Percentiles rank a stretch among this genome's conserved stretches.
phyloP scores from a whole-genome alignment of 2,888 invertebrate genomes.

The Zelleria hepariella region DNA sequence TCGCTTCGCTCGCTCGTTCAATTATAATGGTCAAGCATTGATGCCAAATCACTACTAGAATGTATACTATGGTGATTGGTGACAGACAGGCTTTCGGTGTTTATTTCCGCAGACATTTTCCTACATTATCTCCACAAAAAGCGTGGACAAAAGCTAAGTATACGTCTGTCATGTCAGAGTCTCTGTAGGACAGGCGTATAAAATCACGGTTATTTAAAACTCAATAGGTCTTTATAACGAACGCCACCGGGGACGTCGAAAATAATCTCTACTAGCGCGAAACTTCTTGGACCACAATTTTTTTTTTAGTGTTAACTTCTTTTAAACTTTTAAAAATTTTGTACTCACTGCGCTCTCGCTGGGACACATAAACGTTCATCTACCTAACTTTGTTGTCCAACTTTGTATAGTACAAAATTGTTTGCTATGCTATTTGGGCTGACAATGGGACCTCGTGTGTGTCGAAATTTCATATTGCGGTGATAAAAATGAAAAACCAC shows the following conservation, averaged over 20 bases:
- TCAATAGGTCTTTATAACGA: no score
- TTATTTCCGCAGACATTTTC: no score
- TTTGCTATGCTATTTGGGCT: constrained; percentile 1
- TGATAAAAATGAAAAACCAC: background rate
- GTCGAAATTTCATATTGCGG: background rate
- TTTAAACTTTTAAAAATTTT: constrained; percentile 33
- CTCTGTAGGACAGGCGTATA: no score
- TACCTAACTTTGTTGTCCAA: constrained; percentile 11
- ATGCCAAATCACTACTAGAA: no score
- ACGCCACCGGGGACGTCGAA: background rate
- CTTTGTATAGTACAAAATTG: constrained; percentile 14
- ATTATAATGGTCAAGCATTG: no score
- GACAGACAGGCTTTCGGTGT: no score
- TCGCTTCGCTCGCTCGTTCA: no score
- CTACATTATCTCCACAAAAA: no score
- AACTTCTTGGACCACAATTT: constrained; percentile 30
- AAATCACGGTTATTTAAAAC: no score
- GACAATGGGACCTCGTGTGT: background rate
- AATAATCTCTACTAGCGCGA: constrained; percentile 10
- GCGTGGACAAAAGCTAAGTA: no score
- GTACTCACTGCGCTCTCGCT: constrained; percentile 23
- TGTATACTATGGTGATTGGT: no score
- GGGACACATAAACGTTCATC: constrained; percentile 25
- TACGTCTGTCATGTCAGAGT: no score
- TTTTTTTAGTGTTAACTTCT: constrained; percentile 36